Evolutionary conservation across 2,888 invertebrate genomes (phyloP).

Genomic region (Diachrysia chrysitis): DNA sequence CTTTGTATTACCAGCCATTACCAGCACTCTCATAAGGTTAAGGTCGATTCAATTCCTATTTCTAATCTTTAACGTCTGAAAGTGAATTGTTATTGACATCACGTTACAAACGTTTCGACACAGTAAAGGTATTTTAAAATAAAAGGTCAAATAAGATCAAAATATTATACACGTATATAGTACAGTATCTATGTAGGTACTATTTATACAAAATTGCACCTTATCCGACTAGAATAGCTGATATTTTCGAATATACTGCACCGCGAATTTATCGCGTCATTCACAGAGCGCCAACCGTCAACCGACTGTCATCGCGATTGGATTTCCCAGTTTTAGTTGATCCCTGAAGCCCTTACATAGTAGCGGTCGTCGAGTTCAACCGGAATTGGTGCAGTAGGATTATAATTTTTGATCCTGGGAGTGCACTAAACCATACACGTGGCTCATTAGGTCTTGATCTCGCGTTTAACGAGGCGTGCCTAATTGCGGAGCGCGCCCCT

Average conservation of each 20-base stretch:
- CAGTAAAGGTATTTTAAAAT: constrained; percentile 35
- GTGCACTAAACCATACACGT: constrained; percentile 84
- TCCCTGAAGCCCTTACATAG: constrained; percentile 20
- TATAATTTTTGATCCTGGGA: constrained; percentile 84
- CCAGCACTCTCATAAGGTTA: constrained; percentile 48
- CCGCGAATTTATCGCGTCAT: constrained; percentile 65
- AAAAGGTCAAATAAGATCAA: constrained; percentile 39
- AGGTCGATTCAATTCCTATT: constrained; percentile 52
- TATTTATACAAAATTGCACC: constrained; percentile 54
- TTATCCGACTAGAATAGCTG: constrained; percentile 55
- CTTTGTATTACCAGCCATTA: constrained; percentile 56
- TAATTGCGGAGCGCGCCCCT: constrained; percentile 78
- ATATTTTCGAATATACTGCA: constrained; percentile 52
- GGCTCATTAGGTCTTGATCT: constrained; percentile 87
- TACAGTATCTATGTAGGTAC: constrained; percentile 15
- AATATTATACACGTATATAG: constrained; percentile 32
- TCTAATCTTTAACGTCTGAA: constrained; percentile 39
- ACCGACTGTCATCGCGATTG: constrained; percentile 72
- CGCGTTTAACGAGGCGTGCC: constrained; percentile 81
- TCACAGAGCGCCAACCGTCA: constrained; percentile 73
- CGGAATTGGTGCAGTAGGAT: constrained; percentile 68
- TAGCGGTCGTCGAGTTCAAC: constrained; percentile 51
- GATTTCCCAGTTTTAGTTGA: constrained; percentile 58
- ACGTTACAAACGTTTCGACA: constrained; percentile 30
- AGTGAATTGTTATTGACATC: constrained; percentile 25